These are phyloP conservation scores for Armadillidium nasatum DNA, from an alignment of 1,140 invertebrate genomes.

Conservation along the genomic window DNA sequence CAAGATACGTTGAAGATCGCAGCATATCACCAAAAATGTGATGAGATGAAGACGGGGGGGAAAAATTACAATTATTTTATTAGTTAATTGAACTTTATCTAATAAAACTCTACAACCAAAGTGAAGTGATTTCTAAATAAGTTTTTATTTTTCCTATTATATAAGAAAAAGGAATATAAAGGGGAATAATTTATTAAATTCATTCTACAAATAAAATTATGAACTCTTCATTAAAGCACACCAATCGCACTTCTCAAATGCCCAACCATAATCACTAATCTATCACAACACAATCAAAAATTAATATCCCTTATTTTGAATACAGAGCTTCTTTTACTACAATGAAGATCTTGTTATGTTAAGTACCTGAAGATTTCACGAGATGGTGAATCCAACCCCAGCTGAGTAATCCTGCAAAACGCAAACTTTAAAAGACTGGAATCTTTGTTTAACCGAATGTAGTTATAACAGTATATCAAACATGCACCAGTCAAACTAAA, in stretches of 20 bases:
- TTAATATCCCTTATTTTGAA: too few species aligned
- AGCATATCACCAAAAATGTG: conserved; percentile 1
- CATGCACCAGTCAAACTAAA: conserved; percentile 43
- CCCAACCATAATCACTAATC: too few species aligned
- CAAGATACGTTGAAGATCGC: conserved; percentile 4
- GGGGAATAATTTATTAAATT: too few species aligned
- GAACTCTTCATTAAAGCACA: too few species aligned
- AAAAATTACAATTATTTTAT: background rate
- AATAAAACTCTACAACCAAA: too few species aligned
- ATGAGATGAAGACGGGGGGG: background rate
- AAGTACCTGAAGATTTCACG: conserved; percentile 40
- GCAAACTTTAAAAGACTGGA: conserved; percentile 41
- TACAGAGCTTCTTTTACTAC: too few species aligned
- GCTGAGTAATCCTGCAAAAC: conserved; percentile 41
- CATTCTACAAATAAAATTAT: too few species aligned
- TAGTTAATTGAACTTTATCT: background rate
- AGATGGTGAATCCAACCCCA: conserved; percentile 36
- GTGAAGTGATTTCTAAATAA: too few species aligned
- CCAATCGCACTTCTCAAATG: too few species aligned
- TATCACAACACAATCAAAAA: too few species aligned
- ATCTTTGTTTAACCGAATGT: conserved; percentile 26
- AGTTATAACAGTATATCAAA: conserved; percentile 38
- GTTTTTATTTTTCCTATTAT: too few species aligned
- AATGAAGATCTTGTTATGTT: background rate
- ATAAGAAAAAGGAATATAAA: too few species aligned